Conservation (phyloP, 2,888 invertebrate species). For the Volucella zonaria region DNA sequence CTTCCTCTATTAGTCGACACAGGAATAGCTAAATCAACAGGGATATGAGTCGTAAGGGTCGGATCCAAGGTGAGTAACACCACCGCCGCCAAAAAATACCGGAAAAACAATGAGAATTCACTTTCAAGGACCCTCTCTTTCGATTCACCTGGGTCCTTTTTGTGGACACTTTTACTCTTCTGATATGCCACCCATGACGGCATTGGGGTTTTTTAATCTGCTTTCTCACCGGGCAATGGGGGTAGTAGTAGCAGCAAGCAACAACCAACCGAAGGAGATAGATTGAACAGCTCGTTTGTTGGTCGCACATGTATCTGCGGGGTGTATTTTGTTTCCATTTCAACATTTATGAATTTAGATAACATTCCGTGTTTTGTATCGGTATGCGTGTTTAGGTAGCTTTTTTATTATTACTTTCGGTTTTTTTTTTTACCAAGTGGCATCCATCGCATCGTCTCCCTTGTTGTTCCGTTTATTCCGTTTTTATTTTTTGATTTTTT, state of each 20-base stretch:
- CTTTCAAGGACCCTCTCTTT: slow-evolving; percentile 30
- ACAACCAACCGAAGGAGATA: slow-evolving; percentile 1
- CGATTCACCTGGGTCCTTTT: slow-evolving; percentile 42
- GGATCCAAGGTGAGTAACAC: background rate
- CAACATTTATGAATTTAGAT: slow-evolving; percentile 65
- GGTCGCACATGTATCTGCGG: slow-evolving; percentile 60
- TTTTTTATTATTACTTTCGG: too few relatives aligned
- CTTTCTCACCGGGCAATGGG: slow-evolving; percentile 33
- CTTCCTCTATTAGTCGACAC: slow-evolving; percentile 28
- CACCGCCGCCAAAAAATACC: background rate
- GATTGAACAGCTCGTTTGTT: slow-evolving; percentile 65
- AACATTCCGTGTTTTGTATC: slow-evolving; percentile 31
- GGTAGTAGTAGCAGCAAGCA: background rate
- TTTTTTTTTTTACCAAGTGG: background rate
- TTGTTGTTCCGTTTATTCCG: background rate
- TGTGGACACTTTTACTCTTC: background rate
- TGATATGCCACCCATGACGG: slow-evolving; percentile 15
- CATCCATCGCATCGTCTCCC: background rate
- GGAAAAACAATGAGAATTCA: slow-evolving; percentile 53
- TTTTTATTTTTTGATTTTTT: background rate
- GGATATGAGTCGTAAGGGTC: too few relatives aligned
- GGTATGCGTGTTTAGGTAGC: background rate
- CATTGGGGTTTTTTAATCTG: slow-evolving; percentile 9
- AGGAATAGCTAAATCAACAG: too few relatives aligned
- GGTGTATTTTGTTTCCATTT: slow-evolving; percentile 57